These are phyloP conservation scores for Plectropomus leopardus DNA, from an alignment of 2,113 vertebrate species.

Conservation along the genomic window DNA sequence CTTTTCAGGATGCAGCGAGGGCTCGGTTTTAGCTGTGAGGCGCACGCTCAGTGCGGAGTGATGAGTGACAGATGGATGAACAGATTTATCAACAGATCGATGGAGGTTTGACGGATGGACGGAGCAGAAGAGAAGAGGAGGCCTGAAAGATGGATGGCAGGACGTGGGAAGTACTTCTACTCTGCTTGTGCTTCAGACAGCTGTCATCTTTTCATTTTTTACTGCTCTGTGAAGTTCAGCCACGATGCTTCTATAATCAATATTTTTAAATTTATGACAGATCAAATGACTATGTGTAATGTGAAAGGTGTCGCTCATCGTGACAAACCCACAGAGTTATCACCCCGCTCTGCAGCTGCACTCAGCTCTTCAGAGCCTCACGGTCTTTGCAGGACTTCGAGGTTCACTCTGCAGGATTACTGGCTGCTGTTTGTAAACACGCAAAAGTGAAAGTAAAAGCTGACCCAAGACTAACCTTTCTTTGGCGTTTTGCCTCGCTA, in stretches of 20 bases:
- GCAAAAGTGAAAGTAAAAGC: no score
- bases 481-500: no score
- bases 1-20: background rate
- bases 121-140: slow-evolving; percentile 1
- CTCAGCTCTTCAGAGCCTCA: no score
- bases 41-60: background rate
- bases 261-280: background rate
- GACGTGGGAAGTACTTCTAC: background rate
- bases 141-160: background rate
- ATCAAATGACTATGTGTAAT: background rate
- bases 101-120: background rate
- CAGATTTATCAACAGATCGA: slow-evolving; percentile 34
- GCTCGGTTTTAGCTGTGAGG: background rate
- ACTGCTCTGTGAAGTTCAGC: background rate
- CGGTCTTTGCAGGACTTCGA: no score
- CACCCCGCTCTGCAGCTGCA: no score
- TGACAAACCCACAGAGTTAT: background rate
- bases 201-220: background rate
- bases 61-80: slow-evolving; percentile 21
- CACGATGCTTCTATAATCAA: background rate
- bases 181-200: background rate
- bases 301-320: background rate
- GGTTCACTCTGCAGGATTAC: no score
- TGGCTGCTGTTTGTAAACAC: no score
- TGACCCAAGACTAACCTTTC: no score